Percentiles rank a stretch among this genome's conserved stretches.
These are phyloP conservation scores for Drosophila mimetica DNA, from an alignment of 2,888 invertebrate genomes.

Conservation along the genomic window DNA sequence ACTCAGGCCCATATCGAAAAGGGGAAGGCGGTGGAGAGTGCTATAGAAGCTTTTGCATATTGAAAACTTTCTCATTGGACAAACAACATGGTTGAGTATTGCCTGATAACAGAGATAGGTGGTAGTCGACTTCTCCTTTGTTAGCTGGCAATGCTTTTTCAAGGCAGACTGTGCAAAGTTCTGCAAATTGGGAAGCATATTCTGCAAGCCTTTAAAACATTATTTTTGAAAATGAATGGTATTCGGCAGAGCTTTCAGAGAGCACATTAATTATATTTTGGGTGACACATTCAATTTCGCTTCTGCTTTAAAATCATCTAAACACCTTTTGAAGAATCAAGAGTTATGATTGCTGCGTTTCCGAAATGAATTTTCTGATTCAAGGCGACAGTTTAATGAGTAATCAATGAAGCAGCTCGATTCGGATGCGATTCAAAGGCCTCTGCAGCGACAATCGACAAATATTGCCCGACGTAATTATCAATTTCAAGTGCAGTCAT, in stretches of 20 bases:
- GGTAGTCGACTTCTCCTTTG: slow-evolving; percentile 11
- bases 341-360: slow-evolving; percentile 2
- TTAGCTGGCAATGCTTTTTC: background rate
- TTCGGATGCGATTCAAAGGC: slow-evolving; percentile 6
- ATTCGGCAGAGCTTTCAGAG: background rate
- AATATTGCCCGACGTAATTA: slow-evolving; percentile 73
- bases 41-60: slow-evolving; percentile 60
- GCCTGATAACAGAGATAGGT: slow-evolving; percentile 54
- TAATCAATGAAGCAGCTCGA: slow-evolving; percentile 13
- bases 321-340: background rate
- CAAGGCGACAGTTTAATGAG: slow-evolving; percentile 5
- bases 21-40: background rate
- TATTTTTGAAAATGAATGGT: background rate
- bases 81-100: slow-evolving; percentile 55
- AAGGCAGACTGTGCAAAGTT: slow-evolving; percentile 10
- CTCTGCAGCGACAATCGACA: slow-evolving; percentile 46
- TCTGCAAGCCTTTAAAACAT: slow-evolving; percentile 1
- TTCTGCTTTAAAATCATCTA: background rate
- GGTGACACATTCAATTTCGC: background rate
- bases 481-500: slow-evolving; percentile 77
- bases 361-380: background rate
- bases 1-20: slow-evolving; percentile 18
- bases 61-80: slow-evolving; percentile 70
- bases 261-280: background rate
- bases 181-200: background rate